phyloP scores from a whole-genome alignment of 37 sponge, comb jelly and placozoan genomes.

The Aplysina aerophoba region DNA sequence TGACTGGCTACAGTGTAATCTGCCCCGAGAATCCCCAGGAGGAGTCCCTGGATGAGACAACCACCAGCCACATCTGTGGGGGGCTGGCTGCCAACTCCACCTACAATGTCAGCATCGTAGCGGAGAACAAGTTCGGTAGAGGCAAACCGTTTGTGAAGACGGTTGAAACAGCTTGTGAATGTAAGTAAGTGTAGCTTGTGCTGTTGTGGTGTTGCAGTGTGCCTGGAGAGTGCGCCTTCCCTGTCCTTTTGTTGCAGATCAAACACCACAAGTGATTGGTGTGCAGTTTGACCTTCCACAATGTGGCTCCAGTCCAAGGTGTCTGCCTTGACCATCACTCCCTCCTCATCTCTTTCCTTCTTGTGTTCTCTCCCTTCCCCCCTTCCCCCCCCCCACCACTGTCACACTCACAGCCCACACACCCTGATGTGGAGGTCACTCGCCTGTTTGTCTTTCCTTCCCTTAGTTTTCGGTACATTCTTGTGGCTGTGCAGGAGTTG shows the following conservation, averaged over 20 bases:
- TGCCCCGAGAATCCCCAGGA: neutral
- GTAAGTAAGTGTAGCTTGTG: neutral
- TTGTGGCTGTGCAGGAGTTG: constrained; percentile 54
- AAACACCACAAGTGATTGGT: too few species aligned
- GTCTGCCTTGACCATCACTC: neutral
- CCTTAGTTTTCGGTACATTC: constrained; percentile 11
- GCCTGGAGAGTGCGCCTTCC: too few species aligned
- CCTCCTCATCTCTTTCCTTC: neutral
- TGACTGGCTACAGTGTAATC: neutral
- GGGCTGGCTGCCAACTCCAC: neutral
- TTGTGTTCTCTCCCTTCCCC: neutral
- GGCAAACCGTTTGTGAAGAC: neutral
- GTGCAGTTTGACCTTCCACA: too few species aligned
- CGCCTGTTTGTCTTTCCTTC: neutral
- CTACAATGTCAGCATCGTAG: neutral
- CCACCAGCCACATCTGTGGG: neutral
- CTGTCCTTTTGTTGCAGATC: too few species aligned
- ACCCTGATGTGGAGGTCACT: too few species aligned
- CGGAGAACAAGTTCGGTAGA: neutral
- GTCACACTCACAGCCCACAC: constrained; percentile 20
- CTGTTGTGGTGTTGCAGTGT: neutral
- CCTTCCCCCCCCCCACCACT: constrained; percentile 23
- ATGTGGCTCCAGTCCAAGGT: too few species aligned
- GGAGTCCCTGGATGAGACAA: neutral
- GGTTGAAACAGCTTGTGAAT: constrained; percentile 6